Evolutionary conservation across 2,888 invertebrate genomes (phyloP).

Genomic region (Eupithecia vulgata): DNA sequence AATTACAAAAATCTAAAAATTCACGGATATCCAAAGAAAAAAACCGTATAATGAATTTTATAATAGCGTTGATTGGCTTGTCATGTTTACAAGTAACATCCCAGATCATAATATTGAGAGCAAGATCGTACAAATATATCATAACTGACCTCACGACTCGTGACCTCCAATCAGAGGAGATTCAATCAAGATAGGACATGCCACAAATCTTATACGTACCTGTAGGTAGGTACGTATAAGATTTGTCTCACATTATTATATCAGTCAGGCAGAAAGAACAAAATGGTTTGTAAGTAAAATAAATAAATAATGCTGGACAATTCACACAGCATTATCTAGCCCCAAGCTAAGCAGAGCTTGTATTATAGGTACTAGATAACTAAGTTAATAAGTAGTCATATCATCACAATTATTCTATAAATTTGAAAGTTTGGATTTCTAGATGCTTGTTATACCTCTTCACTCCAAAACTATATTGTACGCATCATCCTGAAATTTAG

Average conservation of each 20-base stretch:
- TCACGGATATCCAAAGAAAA: not conserved
- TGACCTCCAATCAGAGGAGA: conserved; percentile 58
- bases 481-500: too few species aligned
- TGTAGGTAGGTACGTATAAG: too few species aligned
- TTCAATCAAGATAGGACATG: conserved; percentile 55
- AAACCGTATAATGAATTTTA: not conserved
- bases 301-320: too few species aligned
- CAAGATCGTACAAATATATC: conserved; percentile 61
- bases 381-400: too few species aligned
- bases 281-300: not conserved
- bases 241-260: not conserved
- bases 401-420: not conserved
- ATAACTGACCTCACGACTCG: conserved; percentile 60
- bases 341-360: too few species aligned
- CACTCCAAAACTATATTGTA: not conserved
- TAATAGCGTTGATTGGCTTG: conserved; percentile 21
- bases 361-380: too few species aligned
- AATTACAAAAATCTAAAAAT: not conserved
- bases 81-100: conserved; percentile 28
- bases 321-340: too few species aligned
- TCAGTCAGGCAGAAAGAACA: not conserved
- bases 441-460: not conserved
- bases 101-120: conserved; percentile 47
- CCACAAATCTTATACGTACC: conserved; percentile 11
- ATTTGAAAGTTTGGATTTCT: not conserved